These are phyloP conservation scores for Cherax quadricarinatus DNA, from an alignment of 1,140 invertebrate species.

Conservation along the genomic window DNA sequence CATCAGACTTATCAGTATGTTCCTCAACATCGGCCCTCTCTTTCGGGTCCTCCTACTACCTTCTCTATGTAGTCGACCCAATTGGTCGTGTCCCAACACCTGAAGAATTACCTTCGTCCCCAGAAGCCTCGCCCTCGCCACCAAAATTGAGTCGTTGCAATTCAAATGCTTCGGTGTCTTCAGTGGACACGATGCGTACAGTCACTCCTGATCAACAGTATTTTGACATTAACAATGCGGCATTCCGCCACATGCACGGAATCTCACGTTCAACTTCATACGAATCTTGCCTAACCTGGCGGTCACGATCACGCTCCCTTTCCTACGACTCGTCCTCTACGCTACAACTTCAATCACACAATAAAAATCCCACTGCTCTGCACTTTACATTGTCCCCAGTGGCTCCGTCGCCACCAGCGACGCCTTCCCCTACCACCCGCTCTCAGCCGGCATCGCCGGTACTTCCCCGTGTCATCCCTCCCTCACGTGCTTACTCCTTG, in stretches of 20 bases:
- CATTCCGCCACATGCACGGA: conserved; percentile 62
- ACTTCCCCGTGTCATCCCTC: background rate
- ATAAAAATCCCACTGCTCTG: background rate
- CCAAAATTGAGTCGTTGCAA: conserved; percentile 27
- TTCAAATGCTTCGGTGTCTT: conserved; percentile 37
- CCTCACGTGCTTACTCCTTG: conserved; percentile 56
- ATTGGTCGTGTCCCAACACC: conserved; percentile 53
- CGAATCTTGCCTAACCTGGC: conserved; percentile 16
- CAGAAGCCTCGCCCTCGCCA: conserved; percentile 62
- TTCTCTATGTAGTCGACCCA: conserved; percentile 68
- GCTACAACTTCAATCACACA: conserved; percentile 28
- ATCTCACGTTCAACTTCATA: conserved; percentile 31
- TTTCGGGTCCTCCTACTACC: conserved; percentile 72
- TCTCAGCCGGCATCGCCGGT: conserved; percentile 63
- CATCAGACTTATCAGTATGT: conserved; percentile 47
- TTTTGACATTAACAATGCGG: conserved; percentile 68
- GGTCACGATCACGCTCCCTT: conserved; percentile 33
- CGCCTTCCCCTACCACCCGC: conserved; percentile 11
- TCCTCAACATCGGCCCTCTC: conserved; percentile 65
- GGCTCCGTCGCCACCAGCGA: background rate
- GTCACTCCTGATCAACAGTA: conserved; percentile 69
- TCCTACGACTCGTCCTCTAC: conserved; percentile 48
- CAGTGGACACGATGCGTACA: conserved; percentile 63
- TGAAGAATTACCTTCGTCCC: conserved; percentile 64
- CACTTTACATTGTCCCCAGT: background rate